Evolutionary conservation across 2,113 vertebrate species (phyloP).

Genomic region (Pongo pygmaeus): DNA sequence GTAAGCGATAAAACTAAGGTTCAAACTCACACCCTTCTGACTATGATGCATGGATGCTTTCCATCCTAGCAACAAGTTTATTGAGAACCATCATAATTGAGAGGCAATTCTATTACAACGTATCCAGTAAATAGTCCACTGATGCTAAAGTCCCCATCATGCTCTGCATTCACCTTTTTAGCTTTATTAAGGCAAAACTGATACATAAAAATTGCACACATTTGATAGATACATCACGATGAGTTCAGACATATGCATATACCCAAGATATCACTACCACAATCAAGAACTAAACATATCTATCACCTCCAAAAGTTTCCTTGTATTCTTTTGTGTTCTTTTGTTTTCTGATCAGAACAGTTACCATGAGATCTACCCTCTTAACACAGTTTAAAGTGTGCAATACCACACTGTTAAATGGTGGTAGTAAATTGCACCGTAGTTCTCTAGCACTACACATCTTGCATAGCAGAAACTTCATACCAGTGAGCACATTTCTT

Average conservation of each 20-base stretch:
- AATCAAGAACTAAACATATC: not conserved
- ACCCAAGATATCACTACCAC: not conserved
- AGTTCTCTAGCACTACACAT: not conserved
- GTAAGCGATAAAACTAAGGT: not conserved
- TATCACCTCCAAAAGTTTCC: not conserved
- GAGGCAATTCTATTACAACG: not conserved
- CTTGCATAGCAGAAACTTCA: not conserved
- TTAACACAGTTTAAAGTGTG: not conserved
- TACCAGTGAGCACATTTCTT: not conserved
- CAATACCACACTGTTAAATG: not conserved
- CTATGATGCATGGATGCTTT: not conserved
- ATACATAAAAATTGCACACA: not conserved
- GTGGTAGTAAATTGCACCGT: not conserved
- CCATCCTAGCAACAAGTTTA: not conserved
- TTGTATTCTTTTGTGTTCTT: not conserved
- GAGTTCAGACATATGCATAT: not conserved
- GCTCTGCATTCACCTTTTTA: not conserved
- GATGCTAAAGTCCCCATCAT: not conserved
- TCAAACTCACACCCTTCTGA: not conserved
- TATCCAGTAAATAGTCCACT: not conserved
- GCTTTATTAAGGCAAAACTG: too few relatives aligned
- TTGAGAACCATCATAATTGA: not conserved
- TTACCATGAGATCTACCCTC: not conserved
- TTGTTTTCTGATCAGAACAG: not conserved
- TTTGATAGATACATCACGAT: not conserved